These are phyloP conservation scores for Eriosoma lanigerum DNA, from an alignment of 1,140 invertebrate species.

Conservation along the genomic window DNA sequence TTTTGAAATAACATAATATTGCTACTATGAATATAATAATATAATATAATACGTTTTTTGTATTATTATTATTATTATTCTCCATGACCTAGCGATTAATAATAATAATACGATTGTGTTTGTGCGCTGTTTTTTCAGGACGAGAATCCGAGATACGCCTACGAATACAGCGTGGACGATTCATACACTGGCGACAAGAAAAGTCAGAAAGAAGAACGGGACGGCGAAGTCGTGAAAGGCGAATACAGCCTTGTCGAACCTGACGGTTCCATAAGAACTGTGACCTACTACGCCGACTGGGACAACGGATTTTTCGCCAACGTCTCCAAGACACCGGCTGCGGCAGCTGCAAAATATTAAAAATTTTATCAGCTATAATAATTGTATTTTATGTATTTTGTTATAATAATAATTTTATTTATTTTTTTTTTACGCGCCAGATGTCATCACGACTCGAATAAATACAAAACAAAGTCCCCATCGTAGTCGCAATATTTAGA, in stretches of 20 bases:
- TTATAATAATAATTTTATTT: too few species aligned
- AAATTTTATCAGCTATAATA: neutral
- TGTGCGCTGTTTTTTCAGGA: constrained; percentile 57
- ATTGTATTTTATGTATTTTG: neutral
- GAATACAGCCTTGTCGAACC: constrained; percentile 77
- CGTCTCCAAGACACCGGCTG: constrained; percentile 58
- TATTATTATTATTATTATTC: too few species aligned
- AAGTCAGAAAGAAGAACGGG: constrained; percentile 66
- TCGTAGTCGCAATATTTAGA: neutral
- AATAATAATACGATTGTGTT: neutral
- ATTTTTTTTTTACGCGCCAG: constrained; percentile 7
- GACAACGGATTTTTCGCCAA: constrained; percentile 76
- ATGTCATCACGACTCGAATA: constrained; percentile 4
- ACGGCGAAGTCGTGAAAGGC: constrained; percentile 66
- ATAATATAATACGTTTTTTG: too few species aligned
- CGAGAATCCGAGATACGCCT: constrained; percentile 61
- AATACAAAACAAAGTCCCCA: neutral
- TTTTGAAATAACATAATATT: too few species aligned
- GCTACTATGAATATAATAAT: too few species aligned
- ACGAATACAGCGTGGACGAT: constrained; percentile 62
- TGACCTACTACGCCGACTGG: constrained; percentile 77
- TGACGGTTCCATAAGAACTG: constrained; percentile 74
- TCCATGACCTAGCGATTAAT: constrained; percentile 26
- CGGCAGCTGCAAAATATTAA: constrained; percentile 48
- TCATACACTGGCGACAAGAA: constrained; percentile 67